Evolutionary conservation across 2,797 vertebrate genomes (phyloP).

Genomic region (Phataginus tetradactyla): DNA sequence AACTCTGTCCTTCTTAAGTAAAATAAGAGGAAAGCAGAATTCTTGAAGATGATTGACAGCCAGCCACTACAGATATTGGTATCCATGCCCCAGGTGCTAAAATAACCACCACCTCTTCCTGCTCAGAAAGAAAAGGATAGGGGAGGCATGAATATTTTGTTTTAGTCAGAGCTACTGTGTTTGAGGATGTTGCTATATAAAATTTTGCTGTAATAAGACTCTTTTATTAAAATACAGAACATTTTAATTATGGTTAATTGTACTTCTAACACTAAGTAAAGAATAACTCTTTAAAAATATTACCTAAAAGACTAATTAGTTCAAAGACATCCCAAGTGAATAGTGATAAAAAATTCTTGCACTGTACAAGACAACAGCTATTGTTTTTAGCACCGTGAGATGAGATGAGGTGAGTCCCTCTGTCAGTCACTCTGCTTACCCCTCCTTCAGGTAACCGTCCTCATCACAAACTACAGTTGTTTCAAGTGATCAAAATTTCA

Average conservation of each 20-base stretch:
- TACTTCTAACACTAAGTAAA: slow-evolving; percentile 51
- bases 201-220: slow-evolving; percentile 15
- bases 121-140: neutral
- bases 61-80: neutral
- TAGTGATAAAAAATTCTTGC: neutral
- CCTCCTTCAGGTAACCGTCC: neutral
- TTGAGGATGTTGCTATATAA: slow-evolving; percentile 41
- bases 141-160: neutral
- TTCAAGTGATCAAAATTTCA: neutral
- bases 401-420: neutral
- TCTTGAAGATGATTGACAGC: neutral
- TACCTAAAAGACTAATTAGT: neutral
- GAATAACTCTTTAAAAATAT: slow-evolving; percentile 29
- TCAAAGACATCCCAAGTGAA: slow-evolving; percentile 8
- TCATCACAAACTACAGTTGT: neutral
- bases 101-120: neutral
- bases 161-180: neutral
- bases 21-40: slow-evolving; percentile 27
- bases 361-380: neutral
- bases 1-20: slow-evolving; percentile 30
- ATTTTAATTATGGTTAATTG: slow-evolving; percentile 43
- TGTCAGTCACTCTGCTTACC: neutral
- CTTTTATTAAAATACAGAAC: neutral
- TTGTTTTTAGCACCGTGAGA: neutral
- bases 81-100: neutral